Evolutionary conservation across 2,888 invertebrate species (phyloP).

Genomic region (Epistrophe eligans): DNA sequence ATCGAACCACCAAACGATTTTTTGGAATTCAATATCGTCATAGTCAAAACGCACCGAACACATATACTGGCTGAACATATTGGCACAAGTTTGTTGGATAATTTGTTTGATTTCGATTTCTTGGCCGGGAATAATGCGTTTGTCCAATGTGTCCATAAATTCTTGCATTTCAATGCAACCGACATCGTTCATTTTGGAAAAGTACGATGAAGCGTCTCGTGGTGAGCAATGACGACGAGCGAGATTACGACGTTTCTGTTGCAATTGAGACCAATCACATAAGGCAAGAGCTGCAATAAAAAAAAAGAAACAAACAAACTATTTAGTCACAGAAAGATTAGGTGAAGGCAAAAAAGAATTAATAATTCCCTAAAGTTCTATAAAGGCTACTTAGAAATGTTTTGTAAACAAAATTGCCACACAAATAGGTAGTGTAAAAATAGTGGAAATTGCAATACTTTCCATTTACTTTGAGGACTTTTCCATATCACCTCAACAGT

Average conservation of each 20-base stretch:
- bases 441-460: too few species aligned
- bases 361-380: too few species aligned
- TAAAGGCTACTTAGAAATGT: too few species aligned
- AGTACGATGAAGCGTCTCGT: slow-evolving; percentile 89
- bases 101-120: slow-evolving; percentile 88
- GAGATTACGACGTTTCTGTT: slow-evolving; percentile 90
- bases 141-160: slow-evolving; percentile 86
- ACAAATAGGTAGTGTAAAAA: too few species aligned
- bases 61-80: slow-evolving; percentile 95
- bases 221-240: slow-evolving; percentile 93
- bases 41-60: slow-evolving; percentile 91
- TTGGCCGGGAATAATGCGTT: slow-evolving; percentile 81
- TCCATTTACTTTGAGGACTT: too few species aligned
- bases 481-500: too few species aligned
- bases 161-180: slow-evolving; percentile 88
- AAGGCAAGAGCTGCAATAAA: slow-evolving; percentile 90
- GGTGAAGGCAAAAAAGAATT: too few species aligned
- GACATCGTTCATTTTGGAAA: slow-evolving; percentile 89
- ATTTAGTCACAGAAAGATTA: slow-evolving; percentile 4
- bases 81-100: slow-evolving; percentile 90
- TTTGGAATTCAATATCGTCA: slow-evolving; percentile 88
- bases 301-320: slow-evolving; percentile 78
- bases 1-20: slow-evolving; percentile 90
- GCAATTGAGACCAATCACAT: slow-evolving; percentile 94
- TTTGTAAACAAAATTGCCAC: too few species aligned